Percentiles rank a stretch among this genome's conserved stretches.
phyloP scores from a whole-genome alignment of 2,888 invertebrate species.

The Lepidocyrtoides sp. region DNA sequence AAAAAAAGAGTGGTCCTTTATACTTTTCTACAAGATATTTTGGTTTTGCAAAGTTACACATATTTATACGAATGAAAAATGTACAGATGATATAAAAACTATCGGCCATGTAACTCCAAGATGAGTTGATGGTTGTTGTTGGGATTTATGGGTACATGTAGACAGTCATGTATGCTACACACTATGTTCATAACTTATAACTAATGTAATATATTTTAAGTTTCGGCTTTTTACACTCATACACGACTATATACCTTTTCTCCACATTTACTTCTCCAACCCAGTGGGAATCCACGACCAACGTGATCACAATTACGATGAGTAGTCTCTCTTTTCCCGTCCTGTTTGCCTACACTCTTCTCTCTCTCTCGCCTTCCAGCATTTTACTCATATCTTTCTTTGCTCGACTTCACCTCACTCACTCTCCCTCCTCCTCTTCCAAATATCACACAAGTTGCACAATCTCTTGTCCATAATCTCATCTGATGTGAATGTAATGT shows the following conservation, averaged over 20 bases:
- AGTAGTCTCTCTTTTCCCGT: conserved; percentile 51
- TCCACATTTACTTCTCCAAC: conserved; percentile 71
- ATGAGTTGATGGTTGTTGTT: conserved; percentile 52
- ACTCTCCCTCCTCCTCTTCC: background rate
- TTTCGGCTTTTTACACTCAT: conserved; percentile 36
- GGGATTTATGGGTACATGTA: conserved; percentile 70
- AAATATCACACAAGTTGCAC: conserved; percentile 59
- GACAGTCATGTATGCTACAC: background rate
- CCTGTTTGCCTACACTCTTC: conserved; percentile 10
- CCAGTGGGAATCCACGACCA: conserved; percentile 80
- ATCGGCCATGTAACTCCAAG: conserved; percentile 25
- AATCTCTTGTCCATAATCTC: conserved; percentile 77
- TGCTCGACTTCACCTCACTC: conserved; percentile 23
- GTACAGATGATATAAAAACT: background rate
- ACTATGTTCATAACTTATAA: background rate
- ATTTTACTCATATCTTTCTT: conserved; percentile 14
- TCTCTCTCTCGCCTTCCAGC: conserved; percentile 33
- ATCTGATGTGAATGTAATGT: conserved; percentile 74
- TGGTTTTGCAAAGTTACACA: conserved; percentile 22
- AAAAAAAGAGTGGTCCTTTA: background rate
- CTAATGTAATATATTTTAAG: background rate
- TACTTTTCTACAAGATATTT: background rate
- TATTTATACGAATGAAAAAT: conserved; percentile 11
- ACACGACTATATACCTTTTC: conserved; percentile 64
- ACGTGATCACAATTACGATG: conserved; percentile 79